Percentiles rank a stretch among this genome's conserved stretches.
phyloP scores from a whole-genome alignment of 2,113 vertebrate genomes.

The Perognathus longimembris region DNA sequence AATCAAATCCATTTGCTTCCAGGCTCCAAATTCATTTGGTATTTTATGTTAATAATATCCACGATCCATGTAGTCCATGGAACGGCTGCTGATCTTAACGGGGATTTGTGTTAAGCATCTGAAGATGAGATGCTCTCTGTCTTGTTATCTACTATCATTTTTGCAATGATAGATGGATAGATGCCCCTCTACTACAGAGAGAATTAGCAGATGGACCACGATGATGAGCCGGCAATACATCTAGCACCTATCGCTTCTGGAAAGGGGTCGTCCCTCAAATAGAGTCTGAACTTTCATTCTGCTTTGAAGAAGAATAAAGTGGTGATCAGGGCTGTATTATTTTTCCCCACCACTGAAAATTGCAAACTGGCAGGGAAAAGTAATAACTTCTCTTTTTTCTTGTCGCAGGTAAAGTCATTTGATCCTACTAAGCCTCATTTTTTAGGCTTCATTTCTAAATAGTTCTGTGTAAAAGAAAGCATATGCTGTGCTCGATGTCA shows the following conservation, averaged over 20 bases:
- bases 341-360: conserved; percentile 12
- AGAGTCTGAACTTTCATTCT: conserved; percentile 51
- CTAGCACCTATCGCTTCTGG: conserved; percentile 58
- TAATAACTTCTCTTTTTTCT: neutral
- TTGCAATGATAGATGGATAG: conserved; percentile 60
- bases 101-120: conserved; percentile 71
- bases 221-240: conserved; percentile 62
- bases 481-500: neutral
- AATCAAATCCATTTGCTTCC: conserved; percentile 54
- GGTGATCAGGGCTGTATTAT: conserved; percentile 16
- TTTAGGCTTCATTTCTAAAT: neutral
- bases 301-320: conserved; percentile 25
- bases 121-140: conserved; percentile 56
- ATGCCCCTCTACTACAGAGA: conserved; percentile 48
- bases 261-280: conserved; percentile 61
- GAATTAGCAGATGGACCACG: conserved; percentile 74
- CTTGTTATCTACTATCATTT: conserved; percentile 68
- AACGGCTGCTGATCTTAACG: neutral
- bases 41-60: conserved; percentile 67
- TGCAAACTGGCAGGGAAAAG: neutral
- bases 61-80: neutral
- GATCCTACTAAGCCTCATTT: neutral
- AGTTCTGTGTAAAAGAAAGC: neutral
- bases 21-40: conserved; percentile 61
- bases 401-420: conserved; percentile 10